Evolutionary conservation across 1,140 invertebrate species (phyloP), one percentile per base, ranked within the genome.

Genomic region (Caenorhabditis remanei): DNA sequence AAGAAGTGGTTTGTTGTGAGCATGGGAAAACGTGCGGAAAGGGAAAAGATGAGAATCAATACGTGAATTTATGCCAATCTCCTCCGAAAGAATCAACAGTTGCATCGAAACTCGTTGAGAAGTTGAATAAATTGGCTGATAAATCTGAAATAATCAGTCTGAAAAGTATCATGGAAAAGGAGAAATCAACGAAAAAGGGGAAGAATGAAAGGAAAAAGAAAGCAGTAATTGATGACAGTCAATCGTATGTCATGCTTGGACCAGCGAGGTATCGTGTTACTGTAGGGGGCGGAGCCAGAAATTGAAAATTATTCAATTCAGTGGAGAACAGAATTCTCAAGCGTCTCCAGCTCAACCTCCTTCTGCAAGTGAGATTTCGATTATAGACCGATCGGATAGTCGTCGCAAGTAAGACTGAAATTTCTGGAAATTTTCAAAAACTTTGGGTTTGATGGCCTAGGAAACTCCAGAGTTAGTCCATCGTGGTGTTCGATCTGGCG

Each of bases 121-220:
- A 79, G n/a, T 24, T 79, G 71, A 79, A 48, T 7, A 50, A 50
- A 53, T 50, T 79, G 46, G 32, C 7, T 24, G 46, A n/a, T 2
- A 79, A 79, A 50, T 46, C 71, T 19, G 71, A 79, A n/a, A 13
- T 79, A n/a, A 50, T 79, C 46, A 79, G 71, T 53, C 53, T 79
- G 71, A n/a, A 79, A 6, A 24, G 11, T 21, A 21, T 79, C 4
- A 43, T 79, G 46, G 53, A n/a, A n/a, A n/a, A 11, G 19, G 13
- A 79, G 4, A 21, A 53, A 21, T 24, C 50, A 24, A 19, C 46
- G 71, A 79, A 50, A 21, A 79, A 79, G 40, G 71, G 4, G 46
- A 79, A 50, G 53, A 50, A 14, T 79, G 71, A 79, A 8, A 71
- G 46, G 43, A 21, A n/a, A 53, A 79, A 79, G 46, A 79, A 79